These are phyloP conservation scores for Sthenelais limicola DNA, from an alignment of 2,888 invertebrate species.

Conservation along the genomic window DNA sequence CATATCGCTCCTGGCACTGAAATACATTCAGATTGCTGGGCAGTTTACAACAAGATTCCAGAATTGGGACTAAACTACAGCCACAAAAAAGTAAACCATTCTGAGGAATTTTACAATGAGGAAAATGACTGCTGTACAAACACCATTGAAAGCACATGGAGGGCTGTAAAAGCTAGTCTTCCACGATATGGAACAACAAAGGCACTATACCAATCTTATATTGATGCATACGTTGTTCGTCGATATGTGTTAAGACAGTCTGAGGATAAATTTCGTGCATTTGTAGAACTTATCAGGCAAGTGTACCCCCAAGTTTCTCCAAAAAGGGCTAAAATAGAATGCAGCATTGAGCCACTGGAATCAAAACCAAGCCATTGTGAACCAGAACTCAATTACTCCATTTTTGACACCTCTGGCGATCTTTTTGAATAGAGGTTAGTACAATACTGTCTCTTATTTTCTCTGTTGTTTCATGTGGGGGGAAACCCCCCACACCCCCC, in stretches of 20 bases:
- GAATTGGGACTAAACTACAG: slow-evolving; percentile 48
- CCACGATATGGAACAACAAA: slow-evolving; percentile 34
- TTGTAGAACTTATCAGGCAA: not conserved
- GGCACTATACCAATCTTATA: not conserved
- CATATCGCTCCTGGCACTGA: slow-evolving; percentile 51
- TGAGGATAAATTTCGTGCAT: not conserved
- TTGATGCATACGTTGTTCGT: not conserved
- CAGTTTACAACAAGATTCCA: slow-evolving; percentile 44
- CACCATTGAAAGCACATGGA: slow-evolving; percentile 46
- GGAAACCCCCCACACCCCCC: no score
- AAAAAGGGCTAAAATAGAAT: no score
- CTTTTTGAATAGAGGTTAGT: no score
- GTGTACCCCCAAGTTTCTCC: no score
- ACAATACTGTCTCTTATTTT: no score
- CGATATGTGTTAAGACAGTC: slow-evolving; percentile 1
- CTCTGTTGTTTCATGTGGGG: no score
- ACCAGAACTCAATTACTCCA: no score
- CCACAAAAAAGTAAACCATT: slow-evolving; percentile 54
- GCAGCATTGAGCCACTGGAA: no score
- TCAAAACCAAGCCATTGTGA: no score
- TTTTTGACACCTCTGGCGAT: no score
- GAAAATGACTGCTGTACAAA: slow-evolving; percentile 50
- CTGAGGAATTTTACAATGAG: slow-evolving; percentile 52
- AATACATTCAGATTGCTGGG: slow-evolving; percentile 49
- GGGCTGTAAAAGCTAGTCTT: slow-evolving; percentile 22